These are phyloP conservation scores for Melanotaenia duboulayi DNA, from an alignment of 2,113 vertebrate species.

Conservation along the genomic window DNA sequence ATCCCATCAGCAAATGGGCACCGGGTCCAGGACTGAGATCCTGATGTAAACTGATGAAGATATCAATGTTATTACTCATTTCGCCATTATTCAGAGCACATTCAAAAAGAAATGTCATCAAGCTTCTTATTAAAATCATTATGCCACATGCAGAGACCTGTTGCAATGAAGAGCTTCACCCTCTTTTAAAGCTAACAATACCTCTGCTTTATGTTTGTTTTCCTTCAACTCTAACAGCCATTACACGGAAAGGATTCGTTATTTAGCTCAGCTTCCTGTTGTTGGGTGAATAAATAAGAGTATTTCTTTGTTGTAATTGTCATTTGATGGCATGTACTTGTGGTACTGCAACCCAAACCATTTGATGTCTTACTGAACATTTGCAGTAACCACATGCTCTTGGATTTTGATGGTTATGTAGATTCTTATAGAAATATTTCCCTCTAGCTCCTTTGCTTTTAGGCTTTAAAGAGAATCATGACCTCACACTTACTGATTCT, in stretches of 20 bases:
- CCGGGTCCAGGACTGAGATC: constrained; percentile 80
- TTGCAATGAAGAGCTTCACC: neutral
- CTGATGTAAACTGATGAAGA: constrained; percentile 83
- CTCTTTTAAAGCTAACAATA: neutral
- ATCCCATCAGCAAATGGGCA: constrained; percentile 85
- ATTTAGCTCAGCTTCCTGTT: constrained; percentile 2
- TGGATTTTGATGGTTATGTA: too few species aligned
- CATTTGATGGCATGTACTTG: too few species aligned
- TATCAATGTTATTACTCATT: neutral
- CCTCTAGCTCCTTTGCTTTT: too few species aligned
- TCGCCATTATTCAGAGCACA: neutral
- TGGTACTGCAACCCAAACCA: too few species aligned
- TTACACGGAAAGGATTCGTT: neutral
- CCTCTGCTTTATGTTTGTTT: constrained; percentile 20
- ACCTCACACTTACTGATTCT: neutral
- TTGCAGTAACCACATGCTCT: too few species aligned
- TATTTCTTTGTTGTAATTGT: too few species aligned
- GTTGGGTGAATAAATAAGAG: too few species aligned
- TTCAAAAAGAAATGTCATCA: neutral
- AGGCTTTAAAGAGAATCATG: neutral
- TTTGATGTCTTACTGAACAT: too few species aligned
- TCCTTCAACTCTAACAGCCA: neutral
- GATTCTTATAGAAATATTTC: too few species aligned
- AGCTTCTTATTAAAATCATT: neutral
- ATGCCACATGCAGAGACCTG: neutral